Percentiles rank a stretch among this genome's conserved stretches.
These are phyloP conservation scores for Pseudochaenichthys georgianus DNA, from an alignment of 2,797 vertebrate genomes.

Conservation along the genomic window DNA sequence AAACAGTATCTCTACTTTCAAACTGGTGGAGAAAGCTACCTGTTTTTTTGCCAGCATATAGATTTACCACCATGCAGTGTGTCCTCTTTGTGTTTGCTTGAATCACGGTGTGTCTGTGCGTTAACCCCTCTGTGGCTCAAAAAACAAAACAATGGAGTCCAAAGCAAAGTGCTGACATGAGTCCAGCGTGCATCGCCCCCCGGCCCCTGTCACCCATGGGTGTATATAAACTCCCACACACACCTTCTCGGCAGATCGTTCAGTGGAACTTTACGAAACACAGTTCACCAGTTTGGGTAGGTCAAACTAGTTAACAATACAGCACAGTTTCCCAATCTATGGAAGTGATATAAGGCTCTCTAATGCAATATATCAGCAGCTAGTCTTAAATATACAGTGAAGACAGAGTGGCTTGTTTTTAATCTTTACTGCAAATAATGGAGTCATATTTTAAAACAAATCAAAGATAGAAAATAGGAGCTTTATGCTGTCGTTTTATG, in stretches of 20 bases:
- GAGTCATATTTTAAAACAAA: conserved; percentile 10
- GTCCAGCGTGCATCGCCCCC: conserved; percentile 72
- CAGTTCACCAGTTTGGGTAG: conserved; percentile 82
- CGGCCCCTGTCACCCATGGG: conserved; percentile 58
- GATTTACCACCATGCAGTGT: conserved; percentile 33
- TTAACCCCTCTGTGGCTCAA: conserved; percentile 84
- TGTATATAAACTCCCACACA: conserved; percentile 89
- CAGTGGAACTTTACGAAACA: conserved; percentile 81
- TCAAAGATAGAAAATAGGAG: background rate
- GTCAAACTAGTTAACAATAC: conserved; percentile 64
- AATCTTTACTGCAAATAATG: conserved; percentile 11
- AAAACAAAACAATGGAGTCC: conserved; percentile 87
- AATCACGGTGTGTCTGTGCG: conserved; percentile 59
- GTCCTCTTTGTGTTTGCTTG: conserved; percentile 67
- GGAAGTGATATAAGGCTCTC: conserved; percentile 17
- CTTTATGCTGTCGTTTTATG: background rate
- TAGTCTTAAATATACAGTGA: background rate
- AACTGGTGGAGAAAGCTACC: background rate
- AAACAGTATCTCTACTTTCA: background rate
- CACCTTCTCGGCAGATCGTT: conserved; percentile 72
- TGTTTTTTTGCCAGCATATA: conserved; percentile 25
- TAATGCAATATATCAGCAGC: conserved; percentile 27
- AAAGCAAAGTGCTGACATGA: conserved; percentile 94
- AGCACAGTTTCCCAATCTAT: conserved; percentile 52
- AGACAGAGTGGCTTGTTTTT: background rate